Evolutionary conservation across 2,888 invertebrate species (phyloP), one percentile per base, ranked within the genome.

Genomic region (Thysanoteuthis rhombus): DNA sequence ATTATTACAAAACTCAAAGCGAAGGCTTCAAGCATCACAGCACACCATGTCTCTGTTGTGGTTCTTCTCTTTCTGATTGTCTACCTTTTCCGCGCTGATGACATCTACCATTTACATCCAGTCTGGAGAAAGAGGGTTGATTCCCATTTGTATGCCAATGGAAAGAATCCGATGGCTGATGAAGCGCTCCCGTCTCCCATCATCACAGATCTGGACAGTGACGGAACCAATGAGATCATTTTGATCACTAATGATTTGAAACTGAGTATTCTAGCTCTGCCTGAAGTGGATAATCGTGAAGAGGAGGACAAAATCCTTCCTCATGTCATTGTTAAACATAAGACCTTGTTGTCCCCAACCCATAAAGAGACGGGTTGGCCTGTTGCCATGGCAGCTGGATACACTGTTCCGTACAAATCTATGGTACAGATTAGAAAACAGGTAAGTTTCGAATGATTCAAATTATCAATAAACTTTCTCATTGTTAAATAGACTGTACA

Each of bases 131-230:
- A 96, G 93, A 94, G 96, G 47, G 95, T 95, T 32, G 95, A 96
- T 93, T 94, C 95, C 45, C 95, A 95, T 92, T 95, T 95, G 40
- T 96, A 95, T 94, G 94, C 94, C 28, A 96, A 96, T 94, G 94
- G 95, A 19, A 95, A 95, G 45, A 96, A 94, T 94, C 96, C 96
- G 12, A 95, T 94, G 39, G 94, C 94, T 58, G 94, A 94, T 4
- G 96, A 96, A 58, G 94, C 95, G 28, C 95, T 96, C 22, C 96
- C 96, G 0, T 91, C 95, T 10, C 96, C 97, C 2, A 94, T 96
- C 10, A 95, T 97, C 36, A 96, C 96, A 36, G 96, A 97, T 94
- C 94, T 97, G 12, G 97, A 97, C 91, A 96, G 96, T 90, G 96
- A 97, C 94, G 96, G 96, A n/a, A 94, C 96, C 28, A 96, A 96